Evolutionary conservation across 1,140 invertebrate genomes (phyloP), one percentile per base, ranked within the genome.

Genomic region (Chionoecetes opilio): DNA sequence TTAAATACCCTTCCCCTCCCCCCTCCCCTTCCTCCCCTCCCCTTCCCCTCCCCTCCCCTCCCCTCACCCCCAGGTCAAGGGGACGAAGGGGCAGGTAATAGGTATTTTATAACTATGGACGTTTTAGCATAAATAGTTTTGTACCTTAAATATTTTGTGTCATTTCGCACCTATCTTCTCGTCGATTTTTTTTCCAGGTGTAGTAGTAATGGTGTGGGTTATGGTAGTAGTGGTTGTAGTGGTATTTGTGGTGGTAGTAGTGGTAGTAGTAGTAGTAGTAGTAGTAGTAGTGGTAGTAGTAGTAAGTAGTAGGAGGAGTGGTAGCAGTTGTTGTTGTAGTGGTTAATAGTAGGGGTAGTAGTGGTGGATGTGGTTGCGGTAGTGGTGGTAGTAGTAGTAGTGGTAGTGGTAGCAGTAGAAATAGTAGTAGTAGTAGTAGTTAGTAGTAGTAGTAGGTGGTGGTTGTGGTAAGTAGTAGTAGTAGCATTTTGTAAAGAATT

Each of bases 121-220:
- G 63, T 75, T 75, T n/a, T 75, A 75, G 63, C 63, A 75, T 75
- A 75, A 75, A 75, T 75, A 75, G 63, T 75, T 75, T 75, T 75
- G 63, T 75, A 75, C 63, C 63, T 75, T 53, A 53, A 53, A 53
- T 53, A 17, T 53, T 53, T 53, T 11, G 21, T 53, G 11, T 53
- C 46, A 53, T 53, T 53, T n/a, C n/a, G n/a, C n/a, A n/a, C 46
- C 46, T 53, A 9, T 75, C 63, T 75, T 46, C 14, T 46, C 5
- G 5, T 46, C 14, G 5, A 46, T 46, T 46, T 46, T 8, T 8
- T 8, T 46, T 46, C 41, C 41, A 8, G 41, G 41, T 46, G 5
- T 5, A 46, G 14, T 5, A 46, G 41, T 5, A 46, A 14, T 8
- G 14, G 41, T 5, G 14, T 5, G 41, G 14, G 41, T n/a, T n/a